Evolutionary conservation across 2,888 invertebrate genomes (phyloP).

Genomic region (Pimpla rufipes): DNA sequence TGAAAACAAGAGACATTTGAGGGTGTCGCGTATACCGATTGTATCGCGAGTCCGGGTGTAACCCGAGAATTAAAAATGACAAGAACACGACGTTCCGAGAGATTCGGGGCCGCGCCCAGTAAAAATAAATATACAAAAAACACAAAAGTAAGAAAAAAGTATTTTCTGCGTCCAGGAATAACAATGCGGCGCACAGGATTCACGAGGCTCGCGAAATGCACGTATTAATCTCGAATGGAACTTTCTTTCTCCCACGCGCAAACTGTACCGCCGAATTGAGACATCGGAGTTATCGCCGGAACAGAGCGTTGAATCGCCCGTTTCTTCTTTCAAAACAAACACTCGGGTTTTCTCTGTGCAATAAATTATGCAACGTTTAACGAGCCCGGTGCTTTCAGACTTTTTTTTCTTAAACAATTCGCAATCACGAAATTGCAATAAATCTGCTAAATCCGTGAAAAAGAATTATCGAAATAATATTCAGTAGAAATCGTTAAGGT

Average conservation of each 20-base stretch:
- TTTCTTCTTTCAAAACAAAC: constrained; percentile 11
- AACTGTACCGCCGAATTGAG: constrained; percentile 41
- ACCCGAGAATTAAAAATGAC: background rate
- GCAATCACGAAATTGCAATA: no score
- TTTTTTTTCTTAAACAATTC: background rate
- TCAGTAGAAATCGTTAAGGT: background rate
- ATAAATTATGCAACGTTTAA: background rate
- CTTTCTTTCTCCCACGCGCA: constrained; percentile 51
- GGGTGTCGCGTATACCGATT: background rate
- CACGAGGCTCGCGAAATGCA: constrained; percentile 30
- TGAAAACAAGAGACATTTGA: background rate
- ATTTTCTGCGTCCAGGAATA: constrained; percentile 49
- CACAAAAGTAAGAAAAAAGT: background rate
- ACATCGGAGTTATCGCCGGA: constrained; percentile 35
- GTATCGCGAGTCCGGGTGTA: constrained; percentile 29
- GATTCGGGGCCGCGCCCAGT: constrained; percentile 55
- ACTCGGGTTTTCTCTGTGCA: background rate
- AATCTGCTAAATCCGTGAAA: background rate
- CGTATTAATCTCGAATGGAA: constrained; percentile 58
- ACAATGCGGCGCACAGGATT: constrained; percentile 53
- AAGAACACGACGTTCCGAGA: constrained; percentile 28
- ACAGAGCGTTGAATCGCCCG: constrained; percentile 6
- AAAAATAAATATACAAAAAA: constrained; percentile 43
- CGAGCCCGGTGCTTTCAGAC: background rate
- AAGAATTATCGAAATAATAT: background rate